phyloP scores from a whole-genome alignment of 1,140 invertebrate genomes.

The Drosophila punjabiensis region DNA sequence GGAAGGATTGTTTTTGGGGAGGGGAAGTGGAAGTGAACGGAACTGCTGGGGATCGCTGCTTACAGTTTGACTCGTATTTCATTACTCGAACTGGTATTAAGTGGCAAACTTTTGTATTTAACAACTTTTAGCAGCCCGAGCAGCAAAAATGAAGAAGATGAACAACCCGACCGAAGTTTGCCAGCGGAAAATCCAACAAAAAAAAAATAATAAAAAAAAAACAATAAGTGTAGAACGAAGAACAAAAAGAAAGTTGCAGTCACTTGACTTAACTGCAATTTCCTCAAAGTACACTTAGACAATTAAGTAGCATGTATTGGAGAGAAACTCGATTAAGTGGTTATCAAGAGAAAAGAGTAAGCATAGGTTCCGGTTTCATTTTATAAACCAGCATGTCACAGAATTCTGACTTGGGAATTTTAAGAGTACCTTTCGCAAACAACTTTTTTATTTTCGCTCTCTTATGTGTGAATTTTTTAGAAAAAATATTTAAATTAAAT shows the following conservation, averaged over 20 bases:
- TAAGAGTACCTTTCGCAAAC: no score
- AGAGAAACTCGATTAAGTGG: background rate
- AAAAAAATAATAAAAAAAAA: conserved; percentile 14
- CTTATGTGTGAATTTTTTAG: no score
- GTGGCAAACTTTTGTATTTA: conserved; percentile 83
- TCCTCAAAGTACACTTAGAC: conserved; percentile 12
- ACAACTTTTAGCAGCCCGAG: conserved; percentile 78
- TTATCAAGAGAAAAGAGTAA: no score
- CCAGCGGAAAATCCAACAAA: conserved; percentile 35
- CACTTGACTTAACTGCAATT: conserved; percentile 78
- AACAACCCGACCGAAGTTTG: conserved; percentile 60
- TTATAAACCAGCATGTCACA: no score
- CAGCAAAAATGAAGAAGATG: conserved; percentile 73
- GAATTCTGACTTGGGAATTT: no score
- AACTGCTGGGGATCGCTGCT: conserved; percentile 18
- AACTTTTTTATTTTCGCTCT: no score
- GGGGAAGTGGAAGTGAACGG: background rate
- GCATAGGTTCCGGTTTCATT: no score
- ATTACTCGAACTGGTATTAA: conserved; percentile 84
- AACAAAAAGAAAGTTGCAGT: conserved; percentile 67
- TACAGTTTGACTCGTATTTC: conserved; percentile 75
- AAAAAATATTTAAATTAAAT: no score
- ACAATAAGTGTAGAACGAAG: conserved; percentile 20
- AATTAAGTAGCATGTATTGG: background rate
- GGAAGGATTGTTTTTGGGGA: conserved; percentile 24